Conservation (phyloP, 1,140 invertebrate genomes). For the Littorina saxatilis region DNA sequence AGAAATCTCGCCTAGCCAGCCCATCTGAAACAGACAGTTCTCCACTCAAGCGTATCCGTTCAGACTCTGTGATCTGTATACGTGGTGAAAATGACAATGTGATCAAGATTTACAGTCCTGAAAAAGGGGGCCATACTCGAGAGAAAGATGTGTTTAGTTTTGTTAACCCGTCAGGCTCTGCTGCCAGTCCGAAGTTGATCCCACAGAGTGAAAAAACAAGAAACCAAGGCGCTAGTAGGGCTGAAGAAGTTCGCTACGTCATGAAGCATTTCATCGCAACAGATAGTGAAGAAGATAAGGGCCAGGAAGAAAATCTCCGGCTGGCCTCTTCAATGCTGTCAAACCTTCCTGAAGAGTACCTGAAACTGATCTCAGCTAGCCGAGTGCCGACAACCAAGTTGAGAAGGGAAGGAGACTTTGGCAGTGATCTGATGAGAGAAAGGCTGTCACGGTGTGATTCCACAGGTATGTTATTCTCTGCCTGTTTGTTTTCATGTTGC, state of each 20-base stretch:
- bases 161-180: no score
- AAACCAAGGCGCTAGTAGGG: background rate
- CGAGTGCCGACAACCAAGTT: background rate
- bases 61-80: constrained; percentile 38
- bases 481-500: background rate
- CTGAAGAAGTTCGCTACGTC: constrained; percentile 16
- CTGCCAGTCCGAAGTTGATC: background rate
- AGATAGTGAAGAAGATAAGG: background rate
- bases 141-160: background rate
- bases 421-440: background rate
- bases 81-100: constrained; percentile 47
- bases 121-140: background rate
- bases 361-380: background rate
- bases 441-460: constrained; percentile 25
- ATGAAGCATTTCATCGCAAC: constrained; percentile 40
- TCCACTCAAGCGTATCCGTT: constrained; percentile 15
- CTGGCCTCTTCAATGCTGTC: constrained; percentile 6
- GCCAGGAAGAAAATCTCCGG: background rate
- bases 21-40: constrained; percentile 28
- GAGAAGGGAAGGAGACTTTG: background rate
- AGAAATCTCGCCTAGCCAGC: constrained; percentile 6
- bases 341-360: background rate
- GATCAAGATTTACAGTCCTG: constrained; percentile 33
- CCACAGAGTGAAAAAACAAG: background rate
- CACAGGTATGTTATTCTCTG: background rate